Percentiles rank a stretch among this genome's conserved stretches.
Conservation (phyloP, 2,113 vertebrate species). For the Astatotilapia flaviijosephi region DNA sequence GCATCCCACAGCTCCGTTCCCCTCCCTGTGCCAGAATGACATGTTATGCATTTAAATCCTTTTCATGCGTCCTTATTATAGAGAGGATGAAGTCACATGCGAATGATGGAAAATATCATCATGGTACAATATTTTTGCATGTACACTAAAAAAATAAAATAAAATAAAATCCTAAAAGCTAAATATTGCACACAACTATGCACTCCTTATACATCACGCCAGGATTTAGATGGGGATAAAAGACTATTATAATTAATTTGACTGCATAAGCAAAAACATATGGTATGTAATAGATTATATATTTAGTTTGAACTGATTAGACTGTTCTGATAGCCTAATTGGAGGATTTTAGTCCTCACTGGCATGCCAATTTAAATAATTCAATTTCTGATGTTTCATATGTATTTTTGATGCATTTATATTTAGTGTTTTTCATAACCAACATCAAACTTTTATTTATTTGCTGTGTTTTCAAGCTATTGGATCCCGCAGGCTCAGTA, state of each 20-base stretch:
- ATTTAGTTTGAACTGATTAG: too few species aligned
- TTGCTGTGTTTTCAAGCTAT: background rate
- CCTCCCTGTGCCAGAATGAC: slow-evolving; percentile 60
- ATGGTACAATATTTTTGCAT: background rate
- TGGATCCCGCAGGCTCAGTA: slow-evolving; percentile 4
- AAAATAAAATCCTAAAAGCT: background rate
- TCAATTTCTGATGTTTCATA: slow-evolving; percentile 10
- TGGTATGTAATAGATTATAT: background rate
- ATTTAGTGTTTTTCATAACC: background rate
- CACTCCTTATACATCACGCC: background rate
- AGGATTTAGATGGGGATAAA: slow-evolving; percentile 23
- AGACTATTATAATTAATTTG: slow-evolving; percentile 34
- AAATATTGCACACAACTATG: background rate
- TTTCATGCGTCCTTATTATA: slow-evolving; percentile 68
- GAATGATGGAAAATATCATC: slow-evolving; percentile 52
- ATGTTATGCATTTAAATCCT: slow-evolving; percentile 69
- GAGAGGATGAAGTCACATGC: slow-evolving; percentile 49
- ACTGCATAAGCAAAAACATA: background rate
- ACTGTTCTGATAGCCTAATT: background rate
- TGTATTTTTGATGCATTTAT: slow-evolving; percentile 21
- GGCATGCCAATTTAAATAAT: slow-evolving; percentile 2
- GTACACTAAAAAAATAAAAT: slow-evolving; percentile 11
- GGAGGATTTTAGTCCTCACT: slow-evolving; percentile 6
- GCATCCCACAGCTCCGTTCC: slow-evolving; percentile 62
- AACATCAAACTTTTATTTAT: slow-evolving; percentile 43